Percentiles rank a stretch among this genome's conserved stretches.
Conservation (phyloP, 2,888 invertebrate genomes). For the Tridacna gigas region DNA sequence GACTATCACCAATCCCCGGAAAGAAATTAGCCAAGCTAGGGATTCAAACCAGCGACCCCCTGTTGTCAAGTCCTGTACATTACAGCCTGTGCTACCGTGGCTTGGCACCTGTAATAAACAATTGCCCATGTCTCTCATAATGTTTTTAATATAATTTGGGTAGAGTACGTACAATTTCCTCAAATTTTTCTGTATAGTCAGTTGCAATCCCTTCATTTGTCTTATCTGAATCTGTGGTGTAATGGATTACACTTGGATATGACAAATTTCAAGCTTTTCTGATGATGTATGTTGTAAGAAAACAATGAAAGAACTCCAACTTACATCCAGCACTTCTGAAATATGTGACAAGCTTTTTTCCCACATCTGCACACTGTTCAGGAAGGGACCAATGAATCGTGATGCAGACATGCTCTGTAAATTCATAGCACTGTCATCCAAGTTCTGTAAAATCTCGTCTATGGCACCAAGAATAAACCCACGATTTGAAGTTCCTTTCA, state of each 20-base stretch:
- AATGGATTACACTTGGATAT: background rate
- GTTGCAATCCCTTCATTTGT: too few relatives aligned
- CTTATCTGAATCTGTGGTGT: too few relatives aligned
- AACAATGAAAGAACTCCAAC: constrained; percentile 47
- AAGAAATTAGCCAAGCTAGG: too few relatives aligned
- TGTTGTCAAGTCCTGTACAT: too few relatives aligned
- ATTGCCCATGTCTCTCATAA: too few relatives aligned
- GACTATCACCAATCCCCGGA: too few relatives aligned
- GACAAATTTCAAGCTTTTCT: background rate
- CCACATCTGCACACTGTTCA: constrained; percentile 93
- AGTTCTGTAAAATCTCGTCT: constrained; percentile 92
- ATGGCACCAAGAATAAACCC: constrained; percentile 93
- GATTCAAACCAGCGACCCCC: too few relatives aligned
- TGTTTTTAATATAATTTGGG: too few relatives aligned
- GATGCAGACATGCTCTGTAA: constrained; percentile 92
- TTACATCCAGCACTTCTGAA: constrained; percentile 92
- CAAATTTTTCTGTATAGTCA: too few relatives aligned
- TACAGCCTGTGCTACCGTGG: too few relatives aligned
- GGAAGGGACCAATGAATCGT: constrained; percentile 94
- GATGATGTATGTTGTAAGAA: background rate
- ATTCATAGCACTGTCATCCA: constrained; percentile 96
- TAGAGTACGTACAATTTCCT: too few relatives aligned
- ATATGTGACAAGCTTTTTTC: constrained; percentile 92
- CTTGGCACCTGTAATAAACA: too few relatives aligned
- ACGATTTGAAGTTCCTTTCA: constrained; percentile 90